Evolutionary conservation across 2,888 invertebrate species (phyloP).

Genomic region (Psylliodes chrysocephalus): DNA sequence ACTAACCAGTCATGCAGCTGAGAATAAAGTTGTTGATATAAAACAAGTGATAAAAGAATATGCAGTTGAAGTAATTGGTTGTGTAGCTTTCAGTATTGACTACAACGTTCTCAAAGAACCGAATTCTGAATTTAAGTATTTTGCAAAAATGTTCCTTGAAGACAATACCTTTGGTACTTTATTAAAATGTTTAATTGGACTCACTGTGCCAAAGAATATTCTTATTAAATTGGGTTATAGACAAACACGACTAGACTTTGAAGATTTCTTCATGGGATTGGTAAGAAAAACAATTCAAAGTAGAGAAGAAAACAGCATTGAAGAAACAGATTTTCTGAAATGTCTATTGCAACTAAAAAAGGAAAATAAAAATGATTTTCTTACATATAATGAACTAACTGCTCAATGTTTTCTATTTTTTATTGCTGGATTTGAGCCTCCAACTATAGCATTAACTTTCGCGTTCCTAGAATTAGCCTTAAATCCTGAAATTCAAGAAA

Average conservation of each 20-base stretch:
- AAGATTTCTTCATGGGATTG: slow-evolving; percentile 63
- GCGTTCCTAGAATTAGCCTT: slow-evolving; percentile 65
- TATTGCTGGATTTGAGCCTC: slow-evolving; percentile 60
- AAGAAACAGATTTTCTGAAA: slow-evolving; percentile 68
- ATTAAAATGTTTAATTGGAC: neutral
- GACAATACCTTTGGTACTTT: neutral
- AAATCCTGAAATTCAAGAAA: slow-evolving; percentile 62
- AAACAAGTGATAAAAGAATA: slow-evolving; percentile 67
- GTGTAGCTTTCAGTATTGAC: slow-evolving; percentile 69
- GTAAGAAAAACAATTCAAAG: slow-evolving; percentile 63
- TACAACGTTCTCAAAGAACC: slow-evolving; percentile 67
- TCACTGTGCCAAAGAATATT: slow-evolving; percentile 1
- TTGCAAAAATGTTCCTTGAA: slow-evolving; percentile 38
- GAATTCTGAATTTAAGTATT: slow-evolving; percentile 63
- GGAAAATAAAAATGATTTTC: slow-evolving; percentile 51
- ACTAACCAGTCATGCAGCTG: slow-evolving; percentile 29
- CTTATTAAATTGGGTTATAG: slow-evolving; percentile 35
- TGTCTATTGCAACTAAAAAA: slow-evolving; percentile 64
- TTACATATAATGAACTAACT: slow-evolving; percentile 33
- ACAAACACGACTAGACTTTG: slow-evolving; percentile 47
- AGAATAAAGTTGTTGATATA: slow-evolving; percentile 41
- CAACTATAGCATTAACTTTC: slow-evolving; percentile 62
- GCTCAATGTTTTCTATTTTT: slow-evolving; percentile 54
- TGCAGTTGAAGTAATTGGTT: slow-evolving; percentile 69
- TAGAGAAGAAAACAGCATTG: slow-evolving; percentile 63